Conservation (phyloP, 1,140 invertebrate genomes). For the Euwallacea fornicatus region DNA sequence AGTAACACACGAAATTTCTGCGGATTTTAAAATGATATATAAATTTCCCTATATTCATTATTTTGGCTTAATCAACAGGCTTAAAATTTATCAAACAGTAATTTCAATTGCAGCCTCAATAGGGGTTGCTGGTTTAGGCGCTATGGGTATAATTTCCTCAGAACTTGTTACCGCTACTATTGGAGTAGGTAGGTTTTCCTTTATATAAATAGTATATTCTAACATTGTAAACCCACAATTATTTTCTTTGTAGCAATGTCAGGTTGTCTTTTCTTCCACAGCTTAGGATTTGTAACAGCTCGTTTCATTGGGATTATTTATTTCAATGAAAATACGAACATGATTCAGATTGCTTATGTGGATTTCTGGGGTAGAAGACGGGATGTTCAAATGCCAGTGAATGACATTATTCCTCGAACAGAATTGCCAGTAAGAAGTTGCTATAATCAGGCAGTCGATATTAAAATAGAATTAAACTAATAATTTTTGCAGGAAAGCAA, state of each 20-base stretch:
- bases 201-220: neutral
- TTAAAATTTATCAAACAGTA: conserved; percentile 45
- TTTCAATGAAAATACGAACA: conserved; percentile 56
- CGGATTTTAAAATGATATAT: conserved; percentile 42
- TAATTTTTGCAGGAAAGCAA: conserved; percentile 8
- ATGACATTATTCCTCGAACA: conserved; percentile 57
- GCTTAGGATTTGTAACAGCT: conserved; percentile 53
- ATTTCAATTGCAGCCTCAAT: conserved; percentile 34
- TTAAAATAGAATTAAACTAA: neutral
- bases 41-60: conserved; percentile 44
- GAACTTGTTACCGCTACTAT: conserved; percentile 17
- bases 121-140: conserved; percentile 16
- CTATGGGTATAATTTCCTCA: conserved; percentile 20
- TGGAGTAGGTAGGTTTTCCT: conserved; percentile 32
- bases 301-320: conserved; percentile 62
- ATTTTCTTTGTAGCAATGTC: conserved; percentile 53
- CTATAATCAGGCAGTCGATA: too few relatives aligned
- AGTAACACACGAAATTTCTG: conserved; percentile 1
- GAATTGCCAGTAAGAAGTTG: conserved; percentile 49
- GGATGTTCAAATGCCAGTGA: conserved; percentile 53
- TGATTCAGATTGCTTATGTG: conserved; percentile 59
- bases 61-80: conserved; percentile 40
- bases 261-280: conserved; percentile 50
- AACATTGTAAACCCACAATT: conserved; percentile 8
- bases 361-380: conserved; percentile 60